Conservation (phyloP, 30 jellyfish, hydroid and myxozoan genomes). For the Mastigias papua region DNA sequence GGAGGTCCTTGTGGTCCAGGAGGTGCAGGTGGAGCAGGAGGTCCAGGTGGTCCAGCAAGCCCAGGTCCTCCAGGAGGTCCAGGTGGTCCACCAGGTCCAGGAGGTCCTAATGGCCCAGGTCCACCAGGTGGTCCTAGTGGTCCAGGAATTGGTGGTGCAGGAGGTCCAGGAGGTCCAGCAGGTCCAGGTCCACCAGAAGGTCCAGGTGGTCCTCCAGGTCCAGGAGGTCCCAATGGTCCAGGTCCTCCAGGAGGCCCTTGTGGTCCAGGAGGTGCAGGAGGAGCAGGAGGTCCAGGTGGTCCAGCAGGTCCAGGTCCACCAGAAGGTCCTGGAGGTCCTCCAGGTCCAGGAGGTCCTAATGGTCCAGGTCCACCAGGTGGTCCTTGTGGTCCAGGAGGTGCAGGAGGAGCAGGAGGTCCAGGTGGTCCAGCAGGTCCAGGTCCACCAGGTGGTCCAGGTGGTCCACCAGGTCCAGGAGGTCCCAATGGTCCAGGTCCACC, state of each 20-base stretch:
- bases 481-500: conserved; percentile 92
- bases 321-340: conserved; percentile 82
- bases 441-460: conserved; percentile 88
- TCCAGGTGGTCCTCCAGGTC: conserved; percentile 94
- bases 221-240: conserved; percentile 68
- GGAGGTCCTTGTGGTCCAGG: conserved; percentile 67
- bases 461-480: conserved; percentile 86
- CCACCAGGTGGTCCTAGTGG: conserved; percentile 99
- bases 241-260: conserved; percentile 79
- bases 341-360: conserved; percentile 88
- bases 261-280: conserved; percentile 69
- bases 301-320: conserved; percentile 86
- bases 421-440: conserved; percentile 92
- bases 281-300: conserved; percentile 73
- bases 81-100: conserved; percentile 83
- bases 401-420: conserved; percentile 92
- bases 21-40: conserved; percentile 57
- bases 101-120: conserved; percentile 97
- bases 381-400: conserved; percentile 99
- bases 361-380: conserved; percentile 96
- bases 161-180: conserved; percentile 91
- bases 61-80: conserved; percentile 74
- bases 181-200: conserved; percentile 88
- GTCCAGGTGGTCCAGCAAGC: conserved; percentile 73
- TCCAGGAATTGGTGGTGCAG: conserved; percentile 97